Evolutionary conservation across 2,113 vertebrate genomes (phyloP), one percentile per base, ranked within the genome.

Genomic region (Takifugu flavidus): DNA sequence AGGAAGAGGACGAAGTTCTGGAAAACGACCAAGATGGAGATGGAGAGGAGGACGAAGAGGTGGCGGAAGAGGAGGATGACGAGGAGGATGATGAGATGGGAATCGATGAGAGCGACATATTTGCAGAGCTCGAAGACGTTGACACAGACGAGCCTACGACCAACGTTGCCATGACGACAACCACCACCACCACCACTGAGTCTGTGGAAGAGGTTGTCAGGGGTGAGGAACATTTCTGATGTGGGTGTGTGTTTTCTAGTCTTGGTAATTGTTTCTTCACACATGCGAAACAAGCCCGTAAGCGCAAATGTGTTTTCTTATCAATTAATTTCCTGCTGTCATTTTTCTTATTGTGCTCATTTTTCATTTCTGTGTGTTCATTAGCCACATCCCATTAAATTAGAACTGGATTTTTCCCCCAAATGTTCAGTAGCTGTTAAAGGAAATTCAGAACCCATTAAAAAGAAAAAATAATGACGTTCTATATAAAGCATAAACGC

Each of bases 151-250:
- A 98, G 72, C 90, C 91, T 28, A 93, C 93, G 0, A 94, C 95
- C 77, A 94, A 90, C 61, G 89, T 95, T 15, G 96, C 95, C 69
- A 96, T 95, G 87, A 97, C 95, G 1, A 96, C 96, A 2, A 98
- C 96, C 54, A 99, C 96, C 59, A 95, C 96, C 62, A 95, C 96
- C 68, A 47, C 94, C 53, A 95, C 94, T 0, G 97, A 99, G 77
- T 98, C 96, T 1, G 95, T 98, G 62, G 97, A 98, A 81, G 97
- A 99, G 75, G 97, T 99, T 44, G 97, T 99, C 63, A 90, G 91
- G 92, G 97, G 97, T 99, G 91, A 94, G 73, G 45, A 56, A 10
- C 25, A 3, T 39, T 47, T 43, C 26, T 28, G 25, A 56, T 3
- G 7, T n/a, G 6, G 13, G 13, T n/a, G 4, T 8, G 8, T 28